Evolutionary conservation across 2,888 invertebrate species (phyloP), one percentile per base, ranked within the genome.

Genomic region (Atherix ibis): DNA sequence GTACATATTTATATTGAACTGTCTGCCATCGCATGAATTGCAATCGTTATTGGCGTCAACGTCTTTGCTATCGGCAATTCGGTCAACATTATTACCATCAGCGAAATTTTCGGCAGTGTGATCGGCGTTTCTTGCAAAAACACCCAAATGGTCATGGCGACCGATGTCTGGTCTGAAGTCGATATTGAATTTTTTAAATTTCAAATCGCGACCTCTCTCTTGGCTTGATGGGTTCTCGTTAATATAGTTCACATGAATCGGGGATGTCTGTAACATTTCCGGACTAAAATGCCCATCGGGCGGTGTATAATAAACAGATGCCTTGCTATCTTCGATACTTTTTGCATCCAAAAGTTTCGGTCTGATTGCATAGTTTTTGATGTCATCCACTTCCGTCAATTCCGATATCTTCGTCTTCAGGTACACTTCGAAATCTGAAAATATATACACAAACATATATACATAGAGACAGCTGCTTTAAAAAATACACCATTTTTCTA

Each of bases 251-350:
- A 59, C 58, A 54, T 76, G 77, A 42, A 79, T 69, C 39, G 49
- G 53, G 17, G 60, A 50, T 16, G 51, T 51, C 40, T 67, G 67
- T 37, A 66, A 48, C 35, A 49, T 48, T 27, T 59, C 58, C 18
- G 65, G 65, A 33, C 66, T 66, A 41, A 71, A 19, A 13, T 31
- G 32, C 3, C 74, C 54, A 53, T 80, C 81, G 4, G 78, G 78
- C 9, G 85, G 84, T 31, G 85, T 84, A 61, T 82, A 85, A 58
- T 85, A 85, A 33, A 84, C 70, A 32, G 79, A 79, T 48, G 73
- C 63, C 53, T 68, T 73, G 57, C 79, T 80, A 44, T 74, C 73
- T 31, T 46, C 46, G 33, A 43, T 39, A 27, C 45, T 44, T 36
- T 45, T 46, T 2, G 45, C 34, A 24, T 53, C 46, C 2, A 35